A percentile compares a stretch with the other conserved stretches of the same genome.
Evolutionary conservation across 2,113 vertebrate genomes (phyloP).

Genomic region (Regulus satrapa): DNA sequence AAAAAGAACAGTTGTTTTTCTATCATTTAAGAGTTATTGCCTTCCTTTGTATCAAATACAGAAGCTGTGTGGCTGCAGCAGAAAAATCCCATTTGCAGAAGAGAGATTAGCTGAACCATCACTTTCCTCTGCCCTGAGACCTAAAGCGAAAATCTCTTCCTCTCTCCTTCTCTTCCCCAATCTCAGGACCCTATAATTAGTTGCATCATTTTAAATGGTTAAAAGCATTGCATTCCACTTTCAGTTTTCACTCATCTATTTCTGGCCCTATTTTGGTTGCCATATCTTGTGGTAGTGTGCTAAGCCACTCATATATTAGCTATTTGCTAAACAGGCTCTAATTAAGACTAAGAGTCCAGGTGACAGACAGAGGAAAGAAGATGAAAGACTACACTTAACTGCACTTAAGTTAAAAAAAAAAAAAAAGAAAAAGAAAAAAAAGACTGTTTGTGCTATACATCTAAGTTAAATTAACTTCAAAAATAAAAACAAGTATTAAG

Average conservation of each 20-base stretch:
- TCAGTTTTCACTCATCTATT: not conserved
- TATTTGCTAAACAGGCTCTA: not conserved
- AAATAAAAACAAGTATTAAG: not conserved
- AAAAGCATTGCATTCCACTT: not conserved
- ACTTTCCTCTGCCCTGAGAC: not conserved
- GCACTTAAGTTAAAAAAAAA: not conserved
- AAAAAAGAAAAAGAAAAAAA: not conserved
- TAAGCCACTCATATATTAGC: not conserved
- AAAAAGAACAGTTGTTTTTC: not conserved
- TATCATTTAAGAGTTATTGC: not conserved
- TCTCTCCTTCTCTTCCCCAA: not conserved
- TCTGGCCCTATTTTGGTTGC: not conserved
- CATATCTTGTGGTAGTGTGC: not conserved
- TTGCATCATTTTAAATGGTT: not conserved
- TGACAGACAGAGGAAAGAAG: not conserved
- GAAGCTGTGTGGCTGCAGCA: not conserved
- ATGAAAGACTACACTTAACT: not conserved
- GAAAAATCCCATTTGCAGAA: not conserved
- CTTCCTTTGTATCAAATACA: not conserved
- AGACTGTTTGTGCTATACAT: rapidly evolving
- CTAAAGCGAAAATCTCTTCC: not conserved
- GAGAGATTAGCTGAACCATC: not conserved
- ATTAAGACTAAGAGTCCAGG: not conserved
- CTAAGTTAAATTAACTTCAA: not conserved
- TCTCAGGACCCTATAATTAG: not conserved